phyloP scores from a whole-genome alignment of 2,888 invertebrate genomes.

The Pherbina coryleti region DNA sequence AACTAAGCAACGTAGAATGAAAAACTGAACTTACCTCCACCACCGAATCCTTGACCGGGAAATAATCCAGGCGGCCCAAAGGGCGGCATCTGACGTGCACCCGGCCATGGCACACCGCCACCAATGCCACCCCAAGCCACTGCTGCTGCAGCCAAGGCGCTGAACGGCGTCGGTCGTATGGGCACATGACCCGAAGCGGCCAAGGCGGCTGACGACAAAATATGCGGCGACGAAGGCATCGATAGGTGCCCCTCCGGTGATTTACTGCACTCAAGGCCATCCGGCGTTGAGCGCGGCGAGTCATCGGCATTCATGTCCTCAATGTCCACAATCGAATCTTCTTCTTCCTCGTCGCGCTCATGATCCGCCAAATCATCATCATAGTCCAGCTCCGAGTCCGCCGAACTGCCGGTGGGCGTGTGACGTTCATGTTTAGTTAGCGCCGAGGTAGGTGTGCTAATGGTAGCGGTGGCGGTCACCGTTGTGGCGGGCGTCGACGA shows the following conservation, averaged over 20 bases:
- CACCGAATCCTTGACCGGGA: conserved; percentile 75
- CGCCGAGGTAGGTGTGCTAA: conserved; percentile 40
- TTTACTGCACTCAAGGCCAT: conserved; percentile 67
- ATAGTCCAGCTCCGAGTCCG: conserved; percentile 69
- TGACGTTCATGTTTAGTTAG: conserved; percentile 65
- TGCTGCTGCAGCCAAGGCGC: conserved; percentile 80
- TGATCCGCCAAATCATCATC: conserved; percentile 63
- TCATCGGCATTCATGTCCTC: conserved; percentile 79
- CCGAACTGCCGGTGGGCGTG: conserved; percentile 68
- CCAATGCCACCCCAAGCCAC: conserved; percentile 76
- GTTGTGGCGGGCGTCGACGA: conserved; percentile 53
- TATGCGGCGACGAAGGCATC: conserved; percentile 59
- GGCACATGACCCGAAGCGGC: conserved; percentile 73
- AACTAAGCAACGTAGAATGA: not conserved
- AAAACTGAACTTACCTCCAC: conserved; percentile 70
- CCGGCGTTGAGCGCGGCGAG: conserved; percentile 67
- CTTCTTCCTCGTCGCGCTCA: conserved; percentile 58
- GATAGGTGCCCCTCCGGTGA: conserved; percentile 60
- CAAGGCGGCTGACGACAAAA: conserved; percentile 65
- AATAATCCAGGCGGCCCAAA: conserved; percentile 76
- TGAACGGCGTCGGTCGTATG: conserved; percentile 83
- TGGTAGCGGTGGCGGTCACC: conserved; percentile 47
- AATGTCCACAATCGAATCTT: conserved; percentile 82
- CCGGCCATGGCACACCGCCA: conserved; percentile 73
- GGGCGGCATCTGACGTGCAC: conserved; percentile 74